phyloP scores from a whole-genome alignment of 2,888 invertebrate genomes.

The Branchipolynoe longqiensis region DNA sequence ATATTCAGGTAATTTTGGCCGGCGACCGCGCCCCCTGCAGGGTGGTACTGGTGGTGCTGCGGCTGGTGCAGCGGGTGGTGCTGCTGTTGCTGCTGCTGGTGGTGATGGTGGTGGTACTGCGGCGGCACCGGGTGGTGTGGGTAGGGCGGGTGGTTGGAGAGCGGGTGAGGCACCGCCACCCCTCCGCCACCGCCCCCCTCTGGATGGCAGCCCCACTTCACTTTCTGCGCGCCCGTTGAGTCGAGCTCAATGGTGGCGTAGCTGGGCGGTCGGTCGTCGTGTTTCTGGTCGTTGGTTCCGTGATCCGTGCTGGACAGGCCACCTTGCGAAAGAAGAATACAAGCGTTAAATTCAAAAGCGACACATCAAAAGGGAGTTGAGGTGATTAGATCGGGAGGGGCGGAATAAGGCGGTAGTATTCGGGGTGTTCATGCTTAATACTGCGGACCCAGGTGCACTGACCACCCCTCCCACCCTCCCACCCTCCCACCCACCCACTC shows the following conservation, averaged over 20 bases:
- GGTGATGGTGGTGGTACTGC: background rate
- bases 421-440: no score
- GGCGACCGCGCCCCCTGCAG: no score
- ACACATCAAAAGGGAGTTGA: conserved; percentile 26
- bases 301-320: conserved; percentile 46
- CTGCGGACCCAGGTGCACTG: no score
- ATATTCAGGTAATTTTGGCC: conserved; percentile 35
- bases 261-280: conserved; percentile 48
- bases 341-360: conserved; percentile 19
- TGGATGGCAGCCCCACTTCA: conserved; percentile 17
- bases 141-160: background rate
- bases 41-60: background rate
- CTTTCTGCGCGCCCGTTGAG: conserved; percentile 14
- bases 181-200: background rate
- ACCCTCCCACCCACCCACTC: no score
- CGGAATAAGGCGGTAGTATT: no score
- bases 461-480: no score
- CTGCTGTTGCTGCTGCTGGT: background rate
- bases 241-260: conserved; percentile 38
- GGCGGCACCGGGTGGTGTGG: background rate
- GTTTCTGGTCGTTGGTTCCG: conserved; percentile 7
- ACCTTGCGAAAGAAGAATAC: conserved; percentile 32
- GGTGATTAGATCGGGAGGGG: no score
- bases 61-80: background rate
- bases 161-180: background rate